These are phyloP conservation scores for Bursaphelenchus okinawaensis DNA, from an alignment of 2,888 invertebrate species.

Conservation along the genomic window DNA sequence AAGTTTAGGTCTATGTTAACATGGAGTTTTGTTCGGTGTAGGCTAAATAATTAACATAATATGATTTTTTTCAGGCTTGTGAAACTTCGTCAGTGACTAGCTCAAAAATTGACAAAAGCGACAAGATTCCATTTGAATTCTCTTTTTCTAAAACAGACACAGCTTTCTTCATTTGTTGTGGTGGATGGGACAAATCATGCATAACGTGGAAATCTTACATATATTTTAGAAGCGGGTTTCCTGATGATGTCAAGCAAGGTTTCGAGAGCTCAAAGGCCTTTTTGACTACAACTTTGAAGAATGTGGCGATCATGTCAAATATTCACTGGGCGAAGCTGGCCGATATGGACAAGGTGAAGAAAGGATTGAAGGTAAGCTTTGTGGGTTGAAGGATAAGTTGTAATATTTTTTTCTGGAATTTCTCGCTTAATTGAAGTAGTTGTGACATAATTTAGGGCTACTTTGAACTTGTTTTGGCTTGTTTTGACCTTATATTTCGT, in stretches of 20 bases:
- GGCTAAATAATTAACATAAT: too few species aligned
- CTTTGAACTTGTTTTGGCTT: too few species aligned
- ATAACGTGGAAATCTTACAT: background rate
- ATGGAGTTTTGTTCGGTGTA: too few species aligned
- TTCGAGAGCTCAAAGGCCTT: background rate
- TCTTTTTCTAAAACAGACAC: background rate
- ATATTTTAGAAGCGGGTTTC: background rate
- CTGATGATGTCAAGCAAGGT: background rate
- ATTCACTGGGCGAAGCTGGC: background rate
- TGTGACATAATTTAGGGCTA: too few species aligned
- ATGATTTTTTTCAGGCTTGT: too few species aligned
- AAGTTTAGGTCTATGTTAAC: too few species aligned
- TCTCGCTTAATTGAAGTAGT: too few species aligned
- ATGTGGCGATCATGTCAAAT: background rate
- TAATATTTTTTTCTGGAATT: too few species aligned
- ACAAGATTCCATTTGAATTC: background rate
- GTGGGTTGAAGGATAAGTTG: too few species aligned
- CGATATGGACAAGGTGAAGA: background rate
- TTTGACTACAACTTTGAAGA: background rate
- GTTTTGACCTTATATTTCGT: too few species aligned
- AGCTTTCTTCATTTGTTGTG: background rate
- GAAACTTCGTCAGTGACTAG: background rate
- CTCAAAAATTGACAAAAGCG: background rate
- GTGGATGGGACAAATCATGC: background rate
- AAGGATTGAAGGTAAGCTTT: background rate